phyloP scores from a whole-genome alignment of 1,140 invertebrate species.

The Cataglyphis hispanica region DNA sequence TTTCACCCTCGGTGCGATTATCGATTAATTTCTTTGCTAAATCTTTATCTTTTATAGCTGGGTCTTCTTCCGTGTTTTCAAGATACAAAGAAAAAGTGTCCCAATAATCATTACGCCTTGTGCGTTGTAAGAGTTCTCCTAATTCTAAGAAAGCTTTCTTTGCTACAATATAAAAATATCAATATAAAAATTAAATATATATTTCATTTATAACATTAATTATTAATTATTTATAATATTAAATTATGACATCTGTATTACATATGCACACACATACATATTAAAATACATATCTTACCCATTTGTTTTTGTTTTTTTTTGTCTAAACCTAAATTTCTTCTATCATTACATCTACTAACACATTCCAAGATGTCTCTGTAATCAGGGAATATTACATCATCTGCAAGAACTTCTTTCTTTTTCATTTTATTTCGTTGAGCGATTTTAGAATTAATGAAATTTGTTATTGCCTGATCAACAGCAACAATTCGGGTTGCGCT shows the following conservation, averaged over 20 bases:
- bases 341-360: slow-evolving; percentile 83
- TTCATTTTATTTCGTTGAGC: slow-evolving; percentile 80
- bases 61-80: slow-evolving; percentile 86
- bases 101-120: slow-evolving; percentile 87
- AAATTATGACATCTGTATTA: too few relatives aligned
- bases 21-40: slow-evolving; percentile 84
- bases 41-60: slow-evolving; percentile 84
- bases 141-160: slow-evolving; percentile 86
- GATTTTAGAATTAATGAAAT: slow-evolving; percentile 84
- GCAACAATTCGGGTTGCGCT: slow-evolving; percentile 82
- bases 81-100: slow-evolving; percentile 84
- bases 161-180: slow-evolving; percentile 81
- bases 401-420: slow-evolving; percentile 55
- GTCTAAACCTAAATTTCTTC: slow-evolving; percentile 82
- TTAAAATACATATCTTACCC: slow-evolving; percentile 79
- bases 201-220: background rate
- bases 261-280: background rate
- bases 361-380: slow-evolving; percentile 87
- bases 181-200: slow-evolving; percentile 39
- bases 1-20: slow-evolving; percentile 79
- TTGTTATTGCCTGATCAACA: slow-evolving; percentile 87
- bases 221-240: too few relatives aligned
- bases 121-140: slow-evolving; percentile 86
- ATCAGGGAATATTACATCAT: slow-evolving; percentile 86
- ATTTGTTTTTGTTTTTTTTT: slow-evolving; percentile 82